These are phyloP conservation scores for Brachionus manjavacas DNA, from an alignment of 1,140 invertebrate species.

Conservation along the genomic window DNA sequence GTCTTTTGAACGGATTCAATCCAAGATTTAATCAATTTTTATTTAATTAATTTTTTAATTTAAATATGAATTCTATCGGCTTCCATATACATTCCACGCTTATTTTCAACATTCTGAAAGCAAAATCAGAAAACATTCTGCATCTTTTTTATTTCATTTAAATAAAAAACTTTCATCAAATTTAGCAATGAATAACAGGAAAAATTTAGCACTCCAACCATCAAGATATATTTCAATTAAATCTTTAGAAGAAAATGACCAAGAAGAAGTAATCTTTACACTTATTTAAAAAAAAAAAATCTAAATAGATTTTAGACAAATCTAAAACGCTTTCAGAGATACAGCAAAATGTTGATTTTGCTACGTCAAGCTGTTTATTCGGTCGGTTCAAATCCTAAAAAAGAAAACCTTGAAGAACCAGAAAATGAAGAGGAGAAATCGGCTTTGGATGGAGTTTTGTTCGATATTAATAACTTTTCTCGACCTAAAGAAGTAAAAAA, in stretches of 20 bases:
- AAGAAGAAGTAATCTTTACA: background rate
- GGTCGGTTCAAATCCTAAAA: background rate
- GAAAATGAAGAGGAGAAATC: slow-evolving; percentile 7
- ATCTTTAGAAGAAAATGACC: background rate
- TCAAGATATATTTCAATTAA: background rate
- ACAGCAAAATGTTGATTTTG: background rate
- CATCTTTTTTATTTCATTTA: too few species aligned
- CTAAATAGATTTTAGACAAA: background rate
- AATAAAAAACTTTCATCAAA: too few species aligned
- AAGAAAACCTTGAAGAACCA: background rate
- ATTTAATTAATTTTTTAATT: background rate
- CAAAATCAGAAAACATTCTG: too few species aligned
- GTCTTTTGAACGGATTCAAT: background rate
- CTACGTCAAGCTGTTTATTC: background rate
- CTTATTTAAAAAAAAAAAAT: background rate
- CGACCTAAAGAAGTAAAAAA: slow-evolving; percentile 8
- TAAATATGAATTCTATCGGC: background rate
- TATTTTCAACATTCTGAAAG: background rate
- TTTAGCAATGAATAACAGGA: background rate
- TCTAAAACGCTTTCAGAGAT: background rate
- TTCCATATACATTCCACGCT: background rate
- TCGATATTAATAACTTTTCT: slow-evolving; percentile 31
- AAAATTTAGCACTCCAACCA: background rate
- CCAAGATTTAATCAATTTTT: background rate
- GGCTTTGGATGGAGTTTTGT: background rate